Conservation (phyloP, 2,888 invertebrate species). For the Cerastis rubricosa region DNA sequence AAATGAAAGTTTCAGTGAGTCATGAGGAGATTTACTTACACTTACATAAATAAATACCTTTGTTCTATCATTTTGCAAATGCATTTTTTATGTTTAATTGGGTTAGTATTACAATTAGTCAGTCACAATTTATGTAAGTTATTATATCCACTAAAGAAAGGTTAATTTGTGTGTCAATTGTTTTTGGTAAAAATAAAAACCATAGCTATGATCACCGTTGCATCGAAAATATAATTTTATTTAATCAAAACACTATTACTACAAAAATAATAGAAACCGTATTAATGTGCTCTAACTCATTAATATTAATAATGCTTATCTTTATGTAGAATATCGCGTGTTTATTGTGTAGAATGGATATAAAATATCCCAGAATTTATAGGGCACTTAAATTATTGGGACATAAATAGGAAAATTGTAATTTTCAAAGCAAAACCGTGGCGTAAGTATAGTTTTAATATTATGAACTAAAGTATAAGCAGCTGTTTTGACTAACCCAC, state of each 20-base stretch:
- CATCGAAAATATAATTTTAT: neutral
- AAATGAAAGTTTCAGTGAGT: constrained; percentile 81
- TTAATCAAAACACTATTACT: neutral
- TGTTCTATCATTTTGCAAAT: constrained; percentile 66
- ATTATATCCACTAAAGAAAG: neutral
- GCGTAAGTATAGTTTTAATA: constrained; percentile 6
- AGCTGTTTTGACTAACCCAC: constrained; percentile 59
- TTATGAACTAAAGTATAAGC: constrained; percentile 46
- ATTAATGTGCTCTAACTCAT: neutral
- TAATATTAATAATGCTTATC: constrained; percentile 2
- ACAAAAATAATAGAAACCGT: neutral
- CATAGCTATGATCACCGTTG: neutral
- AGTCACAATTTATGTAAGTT: constrained; percentile 63
- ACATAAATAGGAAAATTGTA: neutral
- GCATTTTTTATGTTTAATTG: constrained; percentile 65
- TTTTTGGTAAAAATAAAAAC: neutral
- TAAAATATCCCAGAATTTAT: constrained; percentile 34
- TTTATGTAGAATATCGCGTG: constrained; percentile 25
- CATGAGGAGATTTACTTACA: constrained; percentile 65
- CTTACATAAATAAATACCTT: constrained; percentile 69
- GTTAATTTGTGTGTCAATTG: neutral
- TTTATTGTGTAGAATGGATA: constrained; percentile 1
- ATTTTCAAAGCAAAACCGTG: constrained; percentile 7
- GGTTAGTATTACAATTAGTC: constrained; percentile 75
- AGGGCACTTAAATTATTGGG: constrained; percentile 4